Percentiles rank a stretch among this genome's conserved stretches.
phyloP scores from a whole-genome alignment of 2,797 vertebrate species.

The Amazona ochrocephala region DNA sequence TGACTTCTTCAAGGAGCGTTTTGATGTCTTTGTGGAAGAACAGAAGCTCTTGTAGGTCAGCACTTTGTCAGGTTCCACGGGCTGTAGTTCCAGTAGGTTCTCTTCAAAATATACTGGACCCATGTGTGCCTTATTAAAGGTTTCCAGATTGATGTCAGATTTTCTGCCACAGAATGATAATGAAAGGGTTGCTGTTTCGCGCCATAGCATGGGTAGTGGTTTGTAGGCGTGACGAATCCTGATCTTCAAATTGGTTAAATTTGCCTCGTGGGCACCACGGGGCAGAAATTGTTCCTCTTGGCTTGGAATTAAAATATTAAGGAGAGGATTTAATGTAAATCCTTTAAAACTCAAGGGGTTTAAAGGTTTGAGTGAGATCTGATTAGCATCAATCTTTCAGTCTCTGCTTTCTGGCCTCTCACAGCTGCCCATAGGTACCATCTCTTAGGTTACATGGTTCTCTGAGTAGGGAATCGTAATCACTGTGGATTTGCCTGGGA shows the following conservation, averaged over 20 bases:
- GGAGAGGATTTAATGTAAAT: neutral
- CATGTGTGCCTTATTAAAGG: neutral
- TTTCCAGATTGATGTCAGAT: neutral
- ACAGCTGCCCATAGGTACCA: neutral
- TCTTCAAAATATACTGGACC: neutral
- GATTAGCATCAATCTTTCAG: neutral
- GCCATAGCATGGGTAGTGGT: neutral
- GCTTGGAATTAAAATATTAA: conserved; percentile 9
- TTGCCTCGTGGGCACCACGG: neutral
- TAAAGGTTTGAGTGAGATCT: conserved; percentile 20
- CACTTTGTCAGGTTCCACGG: neutral
- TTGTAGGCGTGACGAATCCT: neutral
- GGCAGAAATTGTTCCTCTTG: neutral
- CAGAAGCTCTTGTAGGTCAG: neutral
- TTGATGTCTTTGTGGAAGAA: neutral
- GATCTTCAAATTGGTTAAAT: neutral
- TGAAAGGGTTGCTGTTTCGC: neutral
- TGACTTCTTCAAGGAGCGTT: neutral
- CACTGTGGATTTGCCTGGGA: neutral
- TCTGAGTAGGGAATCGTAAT: neutral
- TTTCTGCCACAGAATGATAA: neutral
- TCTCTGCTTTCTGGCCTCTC: neutral
- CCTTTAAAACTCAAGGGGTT: neutral
- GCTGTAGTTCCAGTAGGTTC: neutral
- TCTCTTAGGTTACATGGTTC: neutral